phyloP scores from a whole-genome alignment of 2,797 vertebrate genomes.

The Tokudaia muenninki region DNA sequence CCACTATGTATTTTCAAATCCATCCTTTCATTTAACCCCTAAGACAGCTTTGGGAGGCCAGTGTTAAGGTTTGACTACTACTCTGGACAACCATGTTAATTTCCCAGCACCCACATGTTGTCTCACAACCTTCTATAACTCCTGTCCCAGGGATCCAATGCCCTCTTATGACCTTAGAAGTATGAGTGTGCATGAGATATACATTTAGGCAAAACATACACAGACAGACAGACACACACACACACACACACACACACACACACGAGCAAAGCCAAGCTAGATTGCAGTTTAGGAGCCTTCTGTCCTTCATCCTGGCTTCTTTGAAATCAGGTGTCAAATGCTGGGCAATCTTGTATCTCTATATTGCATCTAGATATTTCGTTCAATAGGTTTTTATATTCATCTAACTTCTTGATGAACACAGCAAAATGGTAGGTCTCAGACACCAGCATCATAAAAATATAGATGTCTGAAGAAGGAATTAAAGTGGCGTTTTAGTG shows the following conservation, averaged over 20 bases:
- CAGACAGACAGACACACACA: background rate
- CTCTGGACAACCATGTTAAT: background rate
- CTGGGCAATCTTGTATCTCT: background rate
- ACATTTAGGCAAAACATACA: background rate
- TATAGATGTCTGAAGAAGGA: background rate
- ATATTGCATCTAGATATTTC: background rate
- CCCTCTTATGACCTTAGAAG: background rate
- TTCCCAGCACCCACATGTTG: background rate
- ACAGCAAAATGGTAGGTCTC: background rate
- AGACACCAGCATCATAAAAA: background rate
- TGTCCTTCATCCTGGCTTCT: background rate
- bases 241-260: background rate
- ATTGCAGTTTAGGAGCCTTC: background rate
- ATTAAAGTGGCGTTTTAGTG: background rate
- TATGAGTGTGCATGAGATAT: background rate
- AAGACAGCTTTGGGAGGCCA: background rate
- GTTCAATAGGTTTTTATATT: background rate
- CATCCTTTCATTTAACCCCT: conserved; percentile 24
- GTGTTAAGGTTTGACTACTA: background rate
- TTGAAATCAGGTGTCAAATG: background rate
- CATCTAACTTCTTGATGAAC: conserved; percentile 9
- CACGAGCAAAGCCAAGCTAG: background rate
- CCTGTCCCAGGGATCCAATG: background rate
- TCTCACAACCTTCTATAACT: background rate
- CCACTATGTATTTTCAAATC: background rate